A percentile compares a stretch with the other conserved stretches of the same genome.
These are phyloP conservation scores for Pseudopodoces humilis DNA, from an alignment of 2,113 vertebrate genomes.

Conservation along the genomic window DNA sequence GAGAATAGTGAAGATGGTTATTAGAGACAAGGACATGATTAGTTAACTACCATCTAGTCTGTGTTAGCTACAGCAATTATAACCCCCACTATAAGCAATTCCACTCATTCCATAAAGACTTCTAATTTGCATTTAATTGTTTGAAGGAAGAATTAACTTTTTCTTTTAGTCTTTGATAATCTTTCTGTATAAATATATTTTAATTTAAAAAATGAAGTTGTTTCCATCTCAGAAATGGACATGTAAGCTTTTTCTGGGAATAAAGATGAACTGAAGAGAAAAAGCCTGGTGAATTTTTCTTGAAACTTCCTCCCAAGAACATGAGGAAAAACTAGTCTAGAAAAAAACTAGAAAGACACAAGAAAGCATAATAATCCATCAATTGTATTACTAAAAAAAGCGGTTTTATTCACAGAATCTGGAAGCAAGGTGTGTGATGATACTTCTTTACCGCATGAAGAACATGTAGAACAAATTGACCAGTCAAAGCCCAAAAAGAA, in stretches of 20 bases:
- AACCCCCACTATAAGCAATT: background rate
- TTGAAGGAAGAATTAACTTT: background rate
- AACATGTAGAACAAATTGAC: constrained; percentile 1
- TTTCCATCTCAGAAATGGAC: background rate
- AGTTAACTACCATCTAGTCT: background rate
- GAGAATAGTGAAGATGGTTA: background rate
- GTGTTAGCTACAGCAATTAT: background rate
- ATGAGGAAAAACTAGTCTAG: background rate
- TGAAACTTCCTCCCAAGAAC: background rate
- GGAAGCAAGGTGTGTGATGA: background rate
- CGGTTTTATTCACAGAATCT: background rate
- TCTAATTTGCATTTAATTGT: background rate
- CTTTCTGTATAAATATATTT: background rate
- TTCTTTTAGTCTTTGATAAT: background rate
- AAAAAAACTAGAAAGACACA: background rate
- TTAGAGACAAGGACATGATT: background rate
- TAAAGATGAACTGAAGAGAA: background rate
- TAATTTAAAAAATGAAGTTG: background rate
- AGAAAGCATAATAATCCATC: background rate
- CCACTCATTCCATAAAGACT: background rate
- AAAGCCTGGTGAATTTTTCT: background rate
- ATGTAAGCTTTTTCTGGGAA: background rate
- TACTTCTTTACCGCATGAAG: constrained; percentile 36
- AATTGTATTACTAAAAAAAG: background rate
- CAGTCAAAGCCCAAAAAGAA: background rate